These are phyloP conservation scores for Disparrhopalites patrizii DNA, from an alignment of 2,888 invertebrate genomes.

Conservation along the genomic window DNA sequence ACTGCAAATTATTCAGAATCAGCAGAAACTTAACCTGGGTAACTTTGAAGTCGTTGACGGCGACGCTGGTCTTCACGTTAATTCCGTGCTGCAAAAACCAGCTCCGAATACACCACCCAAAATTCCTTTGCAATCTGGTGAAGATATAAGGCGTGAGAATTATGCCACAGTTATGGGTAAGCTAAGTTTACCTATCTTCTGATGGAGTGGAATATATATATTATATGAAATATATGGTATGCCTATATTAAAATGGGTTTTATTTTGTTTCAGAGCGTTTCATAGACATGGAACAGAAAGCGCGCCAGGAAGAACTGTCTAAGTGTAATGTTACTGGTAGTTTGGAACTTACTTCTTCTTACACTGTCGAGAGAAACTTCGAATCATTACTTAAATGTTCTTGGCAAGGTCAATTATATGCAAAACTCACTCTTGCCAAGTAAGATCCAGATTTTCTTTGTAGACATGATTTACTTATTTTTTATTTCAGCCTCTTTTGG, in stretches of 20 bases:
- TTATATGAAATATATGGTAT: neutral
- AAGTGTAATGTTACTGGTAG: conserved; percentile 30
- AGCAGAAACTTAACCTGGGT: conserved; percentile 12
- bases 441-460: too few relatives aligned
- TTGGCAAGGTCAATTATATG: conserved; percentile 34
- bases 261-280: conserved; percentile 30
- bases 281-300: conserved; percentile 31
- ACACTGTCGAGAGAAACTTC: conserved; percentile 10
- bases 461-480: too few relatives aligned
- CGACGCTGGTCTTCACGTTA: conserved; percentile 26
- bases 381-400: conserved; percentile 27
- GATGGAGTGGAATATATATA: too few relatives aligned
- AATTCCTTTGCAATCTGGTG: conserved; percentile 20
- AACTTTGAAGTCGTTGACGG: conserved; percentile 27
- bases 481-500: too few relatives aligned
- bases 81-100: conserved; percentile 4
- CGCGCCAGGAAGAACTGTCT: conserved; percentile 32
- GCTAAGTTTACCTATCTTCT: neutral
- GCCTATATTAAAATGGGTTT: too few relatives aligned
- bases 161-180: conserved; percentile 32
- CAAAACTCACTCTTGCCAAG: conserved; percentile 34
- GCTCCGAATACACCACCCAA: conserved; percentile 21
- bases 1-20: conserved; percentile 4
- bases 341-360: conserved; percentile 22
- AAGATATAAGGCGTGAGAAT: conserved; percentile 31